These are phyloP conservation scores for Meloidogyne chitwoodi DNA, from an alignment of 1,140 invertebrate genomes.

Conservation along the genomic window DNA sequence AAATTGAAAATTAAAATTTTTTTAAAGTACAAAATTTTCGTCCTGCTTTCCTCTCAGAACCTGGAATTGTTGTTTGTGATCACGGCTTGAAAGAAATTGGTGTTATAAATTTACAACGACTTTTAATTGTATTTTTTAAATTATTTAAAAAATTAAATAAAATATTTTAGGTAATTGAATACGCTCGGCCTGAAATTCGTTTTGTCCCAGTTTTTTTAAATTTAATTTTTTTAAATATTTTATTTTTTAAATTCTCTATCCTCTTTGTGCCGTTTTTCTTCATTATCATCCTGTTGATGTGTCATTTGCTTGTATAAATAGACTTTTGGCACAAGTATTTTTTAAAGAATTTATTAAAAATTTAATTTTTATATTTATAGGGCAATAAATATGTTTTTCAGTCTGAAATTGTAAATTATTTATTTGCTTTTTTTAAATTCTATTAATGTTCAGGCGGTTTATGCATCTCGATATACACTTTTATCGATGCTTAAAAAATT, in stretches of 20 bases:
- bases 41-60: constrained; percentile 42
- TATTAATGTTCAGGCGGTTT: constrained; percentile 35
- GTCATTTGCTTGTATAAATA: constrained; percentile 46
- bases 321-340: constrained; percentile 39
- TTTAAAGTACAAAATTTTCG: constrained; percentile 50
- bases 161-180: constrained; percentile 44
- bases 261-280: constrained; percentile 52
- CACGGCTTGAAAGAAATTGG: constrained; percentile 56
- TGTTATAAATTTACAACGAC: constrained; percentile 48
- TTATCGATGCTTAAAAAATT: constrained; percentile 47
- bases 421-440: not conserved
- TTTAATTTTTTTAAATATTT: not conserved
- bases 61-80: constrained; percentile 56
- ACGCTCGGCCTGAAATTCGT: constrained; percentile 51
- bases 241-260: constrained; percentile 53
- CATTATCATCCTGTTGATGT: constrained; percentile 54
- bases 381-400: constrained; percentile 46
- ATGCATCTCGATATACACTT: constrained; percentile 40
- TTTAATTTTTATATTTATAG: not conserved
- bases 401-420: constrained; percentile 33
- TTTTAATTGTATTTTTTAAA: constrained; percentile 41
- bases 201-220: constrained; percentile 52
- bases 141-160: not conserved
- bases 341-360: not conserved
- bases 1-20: constrained; percentile 4